Percentiles rank a stretch among this genome's conserved stretches.
Conservation (phyloP, 1,140 invertebrate genomes). For the Neodiprion lecontei region DNA sequence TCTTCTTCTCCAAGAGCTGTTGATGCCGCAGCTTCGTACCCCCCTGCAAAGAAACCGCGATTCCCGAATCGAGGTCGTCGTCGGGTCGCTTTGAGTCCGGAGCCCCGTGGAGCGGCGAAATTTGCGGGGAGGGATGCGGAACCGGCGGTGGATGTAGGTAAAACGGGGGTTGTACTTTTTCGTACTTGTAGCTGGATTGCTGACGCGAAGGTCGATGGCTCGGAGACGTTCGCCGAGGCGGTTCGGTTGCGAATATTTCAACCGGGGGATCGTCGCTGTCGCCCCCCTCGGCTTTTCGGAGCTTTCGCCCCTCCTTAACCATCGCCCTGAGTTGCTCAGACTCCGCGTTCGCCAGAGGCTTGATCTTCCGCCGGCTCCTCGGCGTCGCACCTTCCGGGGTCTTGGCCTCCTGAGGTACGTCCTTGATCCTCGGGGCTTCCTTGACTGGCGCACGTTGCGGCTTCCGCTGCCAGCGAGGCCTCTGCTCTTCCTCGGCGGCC, state of each 20-base stretch:
- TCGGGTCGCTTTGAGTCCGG: conserved; percentile 54
- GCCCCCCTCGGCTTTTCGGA: conserved; percentile 47
- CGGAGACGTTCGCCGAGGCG: conserved; percentile 28
- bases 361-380: conserved; percentile 40
- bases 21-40: conserved; percentile 62
- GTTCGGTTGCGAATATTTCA: conserved; percentile 49
- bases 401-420: conserved; percentile 29
- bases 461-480: conserved; percentile 46
- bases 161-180: conserved; percentile 68
- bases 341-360: conserved; percentile 55
- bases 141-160: conserved; percentile 71
- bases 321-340: conserved; percentile 59
- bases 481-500: conserved; percentile 44
- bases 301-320: conserved; percentile 51
- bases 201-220: conserved; percentile 72
- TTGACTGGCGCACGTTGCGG: background rate
- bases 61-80: conserved; percentile 77
- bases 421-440: conserved; percentile 16
- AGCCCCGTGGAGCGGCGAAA: conserved; percentile 49
- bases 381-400: conserved; percentile 39
- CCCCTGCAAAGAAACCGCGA: conserved; percentile 70
- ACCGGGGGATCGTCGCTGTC: conserved; percentile 46
- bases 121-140: conserved; percentile 68
- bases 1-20: conserved; percentile 88
- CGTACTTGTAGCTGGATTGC: conserved; percentile 79